Percentiles rank a stretch among this genome's conserved stretches.
These are phyloP conservation scores for Sinopyrophorus schimmeli DNA, from an alignment of 2,888 invertebrate genomes.

Conservation along the genomic window DNA sequence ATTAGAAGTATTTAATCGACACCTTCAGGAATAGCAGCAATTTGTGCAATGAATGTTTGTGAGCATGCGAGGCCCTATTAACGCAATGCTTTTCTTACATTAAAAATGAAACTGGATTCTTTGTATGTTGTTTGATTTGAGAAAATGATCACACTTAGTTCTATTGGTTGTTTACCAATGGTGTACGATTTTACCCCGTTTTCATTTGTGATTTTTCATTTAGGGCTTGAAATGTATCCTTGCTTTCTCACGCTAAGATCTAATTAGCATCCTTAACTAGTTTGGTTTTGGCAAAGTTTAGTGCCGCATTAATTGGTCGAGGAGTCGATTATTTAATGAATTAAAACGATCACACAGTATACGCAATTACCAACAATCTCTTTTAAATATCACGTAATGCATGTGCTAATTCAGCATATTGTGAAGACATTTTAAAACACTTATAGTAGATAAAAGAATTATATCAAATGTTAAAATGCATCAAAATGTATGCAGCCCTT, in stretches of 20 bases:
- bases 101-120: no score
- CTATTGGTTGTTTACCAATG: no score
- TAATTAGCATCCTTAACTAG: conserved; percentile 15
- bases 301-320: conserved; percentile 52
- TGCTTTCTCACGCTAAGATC: no score
- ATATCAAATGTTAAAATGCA: conserved; percentile 32
- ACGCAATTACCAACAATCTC: conserved; percentile 39
- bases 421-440: conserved; percentile 43
- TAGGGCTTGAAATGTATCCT: no score
- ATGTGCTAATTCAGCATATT: conserved; percentile 33
- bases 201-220: no score
- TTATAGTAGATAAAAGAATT: conserved; percentile 43
- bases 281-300: conserved; percentile 36
- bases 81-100: conserved; percentile 38
- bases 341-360: conserved; percentile 42
- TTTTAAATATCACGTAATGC: conserved; percentile 40
- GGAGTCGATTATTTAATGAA: conserved; percentile 41
- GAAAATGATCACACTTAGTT: no score
- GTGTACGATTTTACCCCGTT: no score
- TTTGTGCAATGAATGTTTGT: conserved; percentile 11
- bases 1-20: conserved; percentile 37
- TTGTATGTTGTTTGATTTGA: no score
- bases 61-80: conserved; percentile 48
- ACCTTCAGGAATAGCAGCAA: conserved; percentile 23
- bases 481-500: conserved; percentile 19